Evolutionary conservation across 2,888 invertebrate genomes (phyloP).

Genomic region (Dascillus cervinus): DNA sequence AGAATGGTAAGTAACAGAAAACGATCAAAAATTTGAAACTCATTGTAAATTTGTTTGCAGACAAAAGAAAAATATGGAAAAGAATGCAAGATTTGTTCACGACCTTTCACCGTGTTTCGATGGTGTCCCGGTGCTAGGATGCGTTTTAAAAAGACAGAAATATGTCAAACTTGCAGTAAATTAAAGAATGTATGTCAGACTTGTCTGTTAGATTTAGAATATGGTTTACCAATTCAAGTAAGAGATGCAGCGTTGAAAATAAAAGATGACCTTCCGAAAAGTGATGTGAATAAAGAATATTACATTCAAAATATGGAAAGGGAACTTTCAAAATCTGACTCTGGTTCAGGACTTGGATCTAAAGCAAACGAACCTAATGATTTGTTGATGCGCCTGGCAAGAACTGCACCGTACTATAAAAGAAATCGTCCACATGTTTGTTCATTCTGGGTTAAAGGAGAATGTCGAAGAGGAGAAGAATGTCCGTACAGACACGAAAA

Average conservation of each 20-base stretch:
- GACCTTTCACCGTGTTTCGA: conserved; percentile 92
- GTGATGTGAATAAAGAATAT: conserved; percentile 92
- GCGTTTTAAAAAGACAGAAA: conserved; percentile 95
- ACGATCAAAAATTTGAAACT: neutral
- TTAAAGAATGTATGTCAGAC: conserved; percentile 96
- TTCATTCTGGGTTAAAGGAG: conserved; percentile 98
- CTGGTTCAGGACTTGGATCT: conserved; percentile 52
- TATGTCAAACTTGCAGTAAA: conserved; percentile 92
- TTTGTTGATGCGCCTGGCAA: conserved; percentile 76
- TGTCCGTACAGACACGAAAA: conserved; percentile 95
- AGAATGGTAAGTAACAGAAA: conserved; percentile 67
- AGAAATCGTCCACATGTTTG: conserved; percentile 92
- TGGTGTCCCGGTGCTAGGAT: conserved; percentile 95
- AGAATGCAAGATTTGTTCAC: conserved; percentile 90
- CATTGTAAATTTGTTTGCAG: conserved; percentile 47
- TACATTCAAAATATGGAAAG: conserved; percentile 87
- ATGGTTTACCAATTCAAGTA: conserved; percentile 74
- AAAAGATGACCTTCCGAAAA: conserved; percentile 84
- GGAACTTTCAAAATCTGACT: conserved; percentile 46
- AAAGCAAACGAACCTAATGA: conserved; percentile 75
- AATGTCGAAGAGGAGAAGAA: conserved; percentile 92
- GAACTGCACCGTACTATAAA: conserved; percentile 93
- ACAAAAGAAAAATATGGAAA: conserved; percentile 93
- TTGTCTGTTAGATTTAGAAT: conserved; percentile 88
- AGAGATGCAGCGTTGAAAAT: conserved; percentile 85